Base-by-base conservation (phyloP, 2,888 invertebrate genomes). In the Erebia ligea region DNA sequence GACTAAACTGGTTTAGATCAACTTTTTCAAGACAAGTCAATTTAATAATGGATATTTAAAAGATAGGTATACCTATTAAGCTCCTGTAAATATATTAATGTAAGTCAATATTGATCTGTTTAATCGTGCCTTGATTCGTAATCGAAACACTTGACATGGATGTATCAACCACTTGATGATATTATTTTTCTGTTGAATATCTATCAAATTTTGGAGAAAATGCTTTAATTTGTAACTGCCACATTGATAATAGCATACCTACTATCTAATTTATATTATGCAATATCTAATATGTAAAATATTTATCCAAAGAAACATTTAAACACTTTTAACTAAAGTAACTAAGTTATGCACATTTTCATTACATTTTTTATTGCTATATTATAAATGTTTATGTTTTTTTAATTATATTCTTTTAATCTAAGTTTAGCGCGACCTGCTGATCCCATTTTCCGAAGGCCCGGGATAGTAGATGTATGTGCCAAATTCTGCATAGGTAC, bases 401-500 rank as follows among this genome's bases (percentile, higher is more conserved):
- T 77, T 75, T 67, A 69, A 25, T 76, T 76, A 72, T 79, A 78
- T 70, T 73, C 72, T 79, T 69, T 78, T 78, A 13, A 13, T 45
- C 13, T 62, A 62, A 62, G 62, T 21, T 68, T 80, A 76, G 73
- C 77, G 73, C 91, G 91, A 91, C 91, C 91, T 87, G 81, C 85
- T 83, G 75, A 80, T 83, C 86, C 86, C 80, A 77, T 73, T 71
- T 73, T 71, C 83, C 86, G 86, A 88, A 74, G 81, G 84, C 82
- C 84, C 80, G 82, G 86, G 87, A 82, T 81, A 82, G 84, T 85
- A 84, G 88, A 90, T 79, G 89, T 77, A 76, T 78, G 85, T 88
- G 89, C 87, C 87, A 86, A 86, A 83, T 77, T 71, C 75, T 72
- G 75, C 64, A 67, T 34, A 34, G 6, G 42, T 69, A 73, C 67